Evolutionary conservation across 2,797 vertebrate genomes (phyloP).

Genomic region (Diplodus puntazzo): DNA sequence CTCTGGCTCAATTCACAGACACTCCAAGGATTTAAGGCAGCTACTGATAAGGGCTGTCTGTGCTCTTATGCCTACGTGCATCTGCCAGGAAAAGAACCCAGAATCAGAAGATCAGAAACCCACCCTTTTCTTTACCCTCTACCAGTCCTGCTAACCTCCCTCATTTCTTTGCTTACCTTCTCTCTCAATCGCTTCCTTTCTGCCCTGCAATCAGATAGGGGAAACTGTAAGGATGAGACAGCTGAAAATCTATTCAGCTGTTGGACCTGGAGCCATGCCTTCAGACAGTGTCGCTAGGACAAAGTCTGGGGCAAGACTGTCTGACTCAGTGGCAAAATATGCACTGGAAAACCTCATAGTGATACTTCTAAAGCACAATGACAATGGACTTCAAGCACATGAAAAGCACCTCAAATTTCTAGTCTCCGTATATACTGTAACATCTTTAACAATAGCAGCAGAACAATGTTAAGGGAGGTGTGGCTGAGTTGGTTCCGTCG

Average conservation of each 20-base stretch:
- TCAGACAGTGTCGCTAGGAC: slow-evolving; percentile 26
- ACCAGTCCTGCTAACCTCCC: slow-evolving; percentile 23
- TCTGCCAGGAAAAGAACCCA: slow-evolving; percentile 59
- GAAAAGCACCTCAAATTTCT: slow-evolving; percentile 12
- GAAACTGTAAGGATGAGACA: slow-evolving; percentile 41
- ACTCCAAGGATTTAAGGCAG: slow-evolving; percentile 6
- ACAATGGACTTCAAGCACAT: slow-evolving; percentile 25
- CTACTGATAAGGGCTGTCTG: slow-evolving; percentile 39
- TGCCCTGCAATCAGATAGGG: slow-evolving; percentile 62
- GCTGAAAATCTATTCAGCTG: slow-evolving; percentile 44
- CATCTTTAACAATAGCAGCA: slow-evolving; percentile 5
- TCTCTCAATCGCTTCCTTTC: slow-evolving; percentile 66
- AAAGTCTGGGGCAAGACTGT: slow-evolving; percentile 19
- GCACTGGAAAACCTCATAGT: slow-evolving; percentile 13
- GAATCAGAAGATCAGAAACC: slow-evolving; percentile 60
- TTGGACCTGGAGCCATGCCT: slow-evolving; percentile 17
- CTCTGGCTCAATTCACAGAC: slow-evolving; percentile 12
- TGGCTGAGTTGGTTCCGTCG: slow-evolving; percentile 13
- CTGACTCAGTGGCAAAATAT: slow-evolving; percentile 39
- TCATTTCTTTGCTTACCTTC: slow-evolving; percentile 46
- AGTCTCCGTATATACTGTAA: slow-evolving; percentile 1
- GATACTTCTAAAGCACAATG: slow-evolving; percentile 33
- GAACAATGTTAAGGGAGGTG: slow-evolving; percentile 33
- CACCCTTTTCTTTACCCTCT: slow-evolving; percentile 48
- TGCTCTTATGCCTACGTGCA: slow-evolving; percentile 58